A percentile compares a stretch with the other conserved stretches of the same genome.
Conservation (phyloP, 2,113 vertebrate species). For the Lontra canadensis region DNA sequence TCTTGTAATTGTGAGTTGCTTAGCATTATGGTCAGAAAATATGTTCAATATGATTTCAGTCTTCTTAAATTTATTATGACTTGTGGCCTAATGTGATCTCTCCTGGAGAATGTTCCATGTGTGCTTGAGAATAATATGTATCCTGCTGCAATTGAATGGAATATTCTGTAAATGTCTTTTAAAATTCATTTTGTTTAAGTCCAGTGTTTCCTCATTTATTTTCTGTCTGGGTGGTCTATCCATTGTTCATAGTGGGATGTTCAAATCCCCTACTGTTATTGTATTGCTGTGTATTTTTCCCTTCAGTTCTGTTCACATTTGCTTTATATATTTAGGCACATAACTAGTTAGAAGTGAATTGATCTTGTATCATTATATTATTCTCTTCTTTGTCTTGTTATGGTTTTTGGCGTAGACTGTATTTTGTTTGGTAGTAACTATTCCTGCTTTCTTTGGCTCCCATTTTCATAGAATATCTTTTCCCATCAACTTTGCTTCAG, state of each 20-base stretch:
- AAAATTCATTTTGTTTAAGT: neutral
- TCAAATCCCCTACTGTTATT: neutral
- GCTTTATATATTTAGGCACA: neutral
- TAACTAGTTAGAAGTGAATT: neutral
- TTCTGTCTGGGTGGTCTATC: neutral
- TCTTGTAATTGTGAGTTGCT: neutral
- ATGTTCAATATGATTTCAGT: neutral
- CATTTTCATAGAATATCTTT: neutral
- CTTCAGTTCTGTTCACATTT: neutral
- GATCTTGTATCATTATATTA: neutral
- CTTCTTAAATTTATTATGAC: neutral
- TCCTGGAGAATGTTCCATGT: neutral
- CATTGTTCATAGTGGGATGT: neutral
- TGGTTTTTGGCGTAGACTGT: neutral
- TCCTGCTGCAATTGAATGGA: neutral
- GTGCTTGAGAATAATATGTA: neutral
- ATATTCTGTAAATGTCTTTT: neutral
- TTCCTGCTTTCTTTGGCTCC: neutral
- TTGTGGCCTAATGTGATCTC: neutral
- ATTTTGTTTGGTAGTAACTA: neutral
- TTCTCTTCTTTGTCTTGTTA: neutral
- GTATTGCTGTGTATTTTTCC: neutral
- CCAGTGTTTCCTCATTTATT: neutral
- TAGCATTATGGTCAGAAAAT: neutral
- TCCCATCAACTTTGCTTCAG: neutral